Percentiles rank a stretch among this genome's conserved stretches.
Conservation (phyloP, 2,113 vertebrate genomes). For the Charina bottae region DNA sequence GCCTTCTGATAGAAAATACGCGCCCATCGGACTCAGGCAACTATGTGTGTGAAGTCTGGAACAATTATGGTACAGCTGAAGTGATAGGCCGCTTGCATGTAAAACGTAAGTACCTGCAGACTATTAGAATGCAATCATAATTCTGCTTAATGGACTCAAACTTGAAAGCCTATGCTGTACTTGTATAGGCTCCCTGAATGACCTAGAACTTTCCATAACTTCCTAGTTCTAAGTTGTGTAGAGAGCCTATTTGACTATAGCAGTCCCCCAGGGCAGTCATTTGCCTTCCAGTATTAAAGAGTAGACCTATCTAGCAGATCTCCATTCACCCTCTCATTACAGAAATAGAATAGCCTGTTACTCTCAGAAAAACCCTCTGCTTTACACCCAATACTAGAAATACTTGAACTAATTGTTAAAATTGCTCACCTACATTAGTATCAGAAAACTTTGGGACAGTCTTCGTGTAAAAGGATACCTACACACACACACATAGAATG, state of each 20-base stretch:
- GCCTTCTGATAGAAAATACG: conserved; percentile 89
- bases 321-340: neutral
- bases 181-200: neutral
- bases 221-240: neutral
- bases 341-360: neutral
- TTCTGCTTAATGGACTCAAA: neutral
- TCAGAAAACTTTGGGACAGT: neutral
- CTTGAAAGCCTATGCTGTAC: neutral
- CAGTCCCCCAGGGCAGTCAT: neutral
- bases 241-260: neutral
- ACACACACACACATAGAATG: neutral
- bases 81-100: conserved; percentile 89
- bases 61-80: conserved; percentile 95
- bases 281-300: neutral
- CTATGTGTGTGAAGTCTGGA: conserved; percentile 98
- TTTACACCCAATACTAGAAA: neutral
- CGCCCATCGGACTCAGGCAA: conserved; percentile 90
- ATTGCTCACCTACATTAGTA: neutral
- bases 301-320: too few relatives aligned
- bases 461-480: neutral
- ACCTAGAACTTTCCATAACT: neutral
- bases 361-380: neutral
- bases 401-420: neutral
- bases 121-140: neutral
- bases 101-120: conserved; percentile 86